phyloP scores from a whole-genome alignment of 2,888 invertebrate species.

The Lasius fuliginosus region DNA sequence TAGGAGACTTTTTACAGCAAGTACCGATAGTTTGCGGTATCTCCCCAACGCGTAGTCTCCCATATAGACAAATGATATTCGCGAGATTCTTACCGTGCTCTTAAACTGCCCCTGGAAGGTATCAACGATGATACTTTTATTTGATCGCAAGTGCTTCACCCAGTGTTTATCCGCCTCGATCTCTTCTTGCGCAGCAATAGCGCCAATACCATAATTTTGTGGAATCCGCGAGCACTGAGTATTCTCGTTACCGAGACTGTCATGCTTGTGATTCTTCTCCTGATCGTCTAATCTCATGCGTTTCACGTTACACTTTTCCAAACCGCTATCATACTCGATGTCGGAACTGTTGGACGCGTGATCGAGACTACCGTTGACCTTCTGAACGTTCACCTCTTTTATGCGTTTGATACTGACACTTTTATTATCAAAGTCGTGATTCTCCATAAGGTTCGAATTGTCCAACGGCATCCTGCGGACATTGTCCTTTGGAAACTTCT shows the following conservation, averaged over 20 bases:
- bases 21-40: slow-evolving; percentile 55
- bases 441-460: slow-evolving; percentile 85
- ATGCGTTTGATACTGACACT: slow-evolving; percentile 85
- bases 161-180: slow-evolving; percentile 88
- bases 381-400: slow-evolving; percentile 87
- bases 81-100: slow-evolving; percentile 87
- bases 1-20: slow-evolving; percentile 77
- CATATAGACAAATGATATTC: background rate
- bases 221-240: slow-evolving; percentile 76
- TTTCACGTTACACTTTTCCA: slow-evolving; percentile 85
- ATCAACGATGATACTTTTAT: slow-evolving; percentile 88
- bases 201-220: slow-evolving; percentile 81
- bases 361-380: slow-evolving; percentile 79
- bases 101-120: slow-evolving; percentile 90
- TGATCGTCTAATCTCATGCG: slow-evolving; percentile 85
- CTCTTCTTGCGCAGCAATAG: slow-evolving; percentile 82
- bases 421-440: slow-evolving; percentile 86
- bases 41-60: slow-evolving; percentile 73
- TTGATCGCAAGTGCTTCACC: slow-evolving; percentile 88
- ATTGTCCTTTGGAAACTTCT: slow-evolving; percentile 88
- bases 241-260: slow-evolving; percentile 75
- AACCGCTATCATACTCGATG: slow-evolving; percentile 81
- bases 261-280: slow-evolving; percentile 84
- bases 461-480: slow-evolving; percentile 85
- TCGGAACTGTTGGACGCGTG: slow-evolving; percentile 81